Evolutionary conservation across 2,888 invertebrate genomes (phyloP).

Genomic region (Melitaea athalia): DNA sequence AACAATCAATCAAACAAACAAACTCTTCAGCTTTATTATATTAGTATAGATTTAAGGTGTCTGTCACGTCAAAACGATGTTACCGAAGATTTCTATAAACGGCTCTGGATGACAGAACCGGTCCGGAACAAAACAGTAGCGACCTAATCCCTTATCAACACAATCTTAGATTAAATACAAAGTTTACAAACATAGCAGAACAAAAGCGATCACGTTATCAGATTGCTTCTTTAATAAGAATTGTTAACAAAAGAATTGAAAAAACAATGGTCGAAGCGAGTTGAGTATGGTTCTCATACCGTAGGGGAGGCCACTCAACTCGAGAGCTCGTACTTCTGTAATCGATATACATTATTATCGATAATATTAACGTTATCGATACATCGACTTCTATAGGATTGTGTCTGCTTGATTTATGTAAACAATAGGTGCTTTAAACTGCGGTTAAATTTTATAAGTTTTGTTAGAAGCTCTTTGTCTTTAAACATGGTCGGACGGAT

Average conservation of each 20-base stretch:
- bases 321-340: slow-evolving; percentile 55
- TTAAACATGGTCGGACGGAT: too few relatives aligned
- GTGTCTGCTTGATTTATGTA: neutral
- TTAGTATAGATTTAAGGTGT: too few relatives aligned
- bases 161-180: slow-evolving; percentile 44
- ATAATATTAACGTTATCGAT: slow-evolving; percentile 33
- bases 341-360: slow-evolving; percentile 66
- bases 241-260: slow-evolving; percentile 44
- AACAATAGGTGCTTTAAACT: neutral
- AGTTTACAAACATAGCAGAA: slow-evolving; percentile 41
- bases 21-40: too few relatives aligned
- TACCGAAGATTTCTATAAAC: neutral
- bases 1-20: too few relatives aligned
- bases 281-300: slow-evolving; percentile 46
- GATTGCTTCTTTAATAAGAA: slow-evolving; percentile 40
- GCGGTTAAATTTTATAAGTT: neutral
- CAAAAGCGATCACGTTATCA: slow-evolving; percentile 37
- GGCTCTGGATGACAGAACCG: slow-evolving; percentile 19
- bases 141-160: slow-evolving; percentile 38
- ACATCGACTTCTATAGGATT: slow-evolving; percentile 13
- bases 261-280: slow-evolving; percentile 45
- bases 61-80: slow-evolving; percentile 10
- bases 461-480: neutral
- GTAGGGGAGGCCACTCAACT: slow-evolving; percentile 48
- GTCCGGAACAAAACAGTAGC: slow-evolving; percentile 35